Evolutionary conservation across 2,113 vertebrate species (phyloP).

Genomic region (Pseudolaguvia tuberculata): DNA sequence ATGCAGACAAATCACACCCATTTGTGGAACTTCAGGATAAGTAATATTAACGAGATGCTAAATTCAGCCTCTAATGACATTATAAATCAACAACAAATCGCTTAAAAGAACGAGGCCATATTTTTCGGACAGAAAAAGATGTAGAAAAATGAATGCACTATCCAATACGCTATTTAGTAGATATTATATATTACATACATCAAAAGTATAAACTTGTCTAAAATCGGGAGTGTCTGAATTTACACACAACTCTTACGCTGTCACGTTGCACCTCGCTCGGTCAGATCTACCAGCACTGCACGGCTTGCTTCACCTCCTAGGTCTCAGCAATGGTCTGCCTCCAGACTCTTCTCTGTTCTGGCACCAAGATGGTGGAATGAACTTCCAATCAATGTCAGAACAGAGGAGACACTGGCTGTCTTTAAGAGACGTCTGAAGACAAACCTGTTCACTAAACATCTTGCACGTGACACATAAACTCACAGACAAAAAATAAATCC

Average conservation of each 20-base stretch:
- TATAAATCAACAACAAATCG: conserved; percentile 55
- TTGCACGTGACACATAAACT: too few relatives aligned
- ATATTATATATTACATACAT: conserved; percentile 30
- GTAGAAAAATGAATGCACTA: conserved; percentile 35
- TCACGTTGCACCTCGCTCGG: background rate
- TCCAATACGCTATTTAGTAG: conserved; percentile 26
- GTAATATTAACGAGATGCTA: conserved; percentile 55
- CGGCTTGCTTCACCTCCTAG: too few relatives aligned
- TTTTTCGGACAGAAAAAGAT: conserved; percentile 25
- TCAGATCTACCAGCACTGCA: background rate
- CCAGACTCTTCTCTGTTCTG: too few relatives aligned
- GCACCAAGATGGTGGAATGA: too few relatives aligned
- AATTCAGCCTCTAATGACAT: conserved; percentile 53
- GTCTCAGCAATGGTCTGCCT: too few relatives aligned
- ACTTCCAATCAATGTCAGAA: too few relatives aligned
- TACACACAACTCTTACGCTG: background rate
- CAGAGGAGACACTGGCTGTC: too few relatives aligned
- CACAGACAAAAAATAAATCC: too few relatives aligned
- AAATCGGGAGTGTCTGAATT: background rate
- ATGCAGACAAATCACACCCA: conserved; percentile 52
- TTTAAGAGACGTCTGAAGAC: too few relatives aligned
- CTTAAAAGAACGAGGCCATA: conserved; percentile 34
- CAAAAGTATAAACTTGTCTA: conserved; percentile 19
- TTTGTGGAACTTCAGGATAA: conserved; percentile 53
- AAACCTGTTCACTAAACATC: too few relatives aligned